Conservation (phyloP, 2,797 vertebrate genomes). For the Enteromius radiatus region DNA sequence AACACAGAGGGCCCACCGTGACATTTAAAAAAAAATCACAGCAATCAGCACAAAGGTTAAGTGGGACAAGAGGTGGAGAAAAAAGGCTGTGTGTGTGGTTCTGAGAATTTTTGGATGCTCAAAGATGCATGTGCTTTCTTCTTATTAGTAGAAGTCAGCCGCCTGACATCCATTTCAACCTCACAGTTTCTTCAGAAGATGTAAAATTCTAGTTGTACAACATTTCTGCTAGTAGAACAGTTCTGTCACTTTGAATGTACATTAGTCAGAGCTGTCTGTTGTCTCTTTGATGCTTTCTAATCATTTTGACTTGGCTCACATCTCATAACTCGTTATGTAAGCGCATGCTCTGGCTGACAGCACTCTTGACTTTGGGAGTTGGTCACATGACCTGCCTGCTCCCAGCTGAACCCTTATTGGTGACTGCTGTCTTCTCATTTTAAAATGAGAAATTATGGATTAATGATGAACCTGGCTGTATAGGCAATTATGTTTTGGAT, state of each 20-base stretch:
- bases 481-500: neutral
- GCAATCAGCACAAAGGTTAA: conserved; percentile 14
- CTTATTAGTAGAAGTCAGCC: neutral
- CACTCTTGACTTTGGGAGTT: neutral
- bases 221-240: neutral
- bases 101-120: neutral
- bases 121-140: neutral
- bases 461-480: neutral
- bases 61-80: neutral
- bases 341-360: conserved; percentile 8
- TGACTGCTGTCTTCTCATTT: neutral
- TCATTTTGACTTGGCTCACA: conserved; percentile 28
- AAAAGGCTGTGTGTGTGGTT: neutral
- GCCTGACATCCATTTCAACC: neutral
- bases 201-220: neutral
- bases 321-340: conserved; percentile 11
- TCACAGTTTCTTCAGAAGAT: neutral
- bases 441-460: neutral
- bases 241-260: neutral
- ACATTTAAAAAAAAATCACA: conserved; percentile 34
- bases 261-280: conserved; percentile 3
- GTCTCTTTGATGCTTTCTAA: conserved; percentile 9
- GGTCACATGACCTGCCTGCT: conserved; percentile 3
- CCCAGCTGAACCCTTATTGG: neutral
- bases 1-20: neutral